Conservation (phyloP, 2,888 invertebrate species). For the Gordius sp. region DNA sequence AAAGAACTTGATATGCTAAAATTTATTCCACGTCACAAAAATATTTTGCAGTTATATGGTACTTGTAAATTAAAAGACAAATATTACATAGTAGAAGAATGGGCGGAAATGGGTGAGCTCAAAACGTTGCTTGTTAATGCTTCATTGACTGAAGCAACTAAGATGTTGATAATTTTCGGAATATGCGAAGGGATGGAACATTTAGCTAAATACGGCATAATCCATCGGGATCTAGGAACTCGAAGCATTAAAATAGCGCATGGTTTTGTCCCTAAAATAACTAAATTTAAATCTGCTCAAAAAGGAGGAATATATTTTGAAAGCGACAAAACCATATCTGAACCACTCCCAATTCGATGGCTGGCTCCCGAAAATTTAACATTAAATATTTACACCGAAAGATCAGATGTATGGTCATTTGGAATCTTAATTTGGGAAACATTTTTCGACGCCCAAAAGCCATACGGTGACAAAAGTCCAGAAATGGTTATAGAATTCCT, state of each 20-base stretch:
- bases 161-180: background rate
- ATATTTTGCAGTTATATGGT: constrained; percentile 1
- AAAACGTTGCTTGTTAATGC: background rate
- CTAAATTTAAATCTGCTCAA: background rate
- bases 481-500: background rate
- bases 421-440: background rate
- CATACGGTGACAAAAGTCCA: background rate
- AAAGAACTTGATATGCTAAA: background rate
- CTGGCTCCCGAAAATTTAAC: background rate
- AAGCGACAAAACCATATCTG: background rate
- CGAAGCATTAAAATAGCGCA: background rate
- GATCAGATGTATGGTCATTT: constrained; percentile 4
- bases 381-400: background rate
- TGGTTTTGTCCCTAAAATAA: background rate
- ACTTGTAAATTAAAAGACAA: no score
- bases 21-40: background rate
- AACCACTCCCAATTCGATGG: constrained; percentile 2
- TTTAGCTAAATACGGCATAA: constrained; percentile 2
- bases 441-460: constrained; percentile 4
- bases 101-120: background rate
- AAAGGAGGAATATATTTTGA: background rate
- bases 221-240: constrained; percentile 11
- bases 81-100: background rate
- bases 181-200: background rate
- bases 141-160: background rate